phyloP scores from a whole-genome alignment of 2,113 vertebrate genomes.

The Saguinus midas region DNA sequence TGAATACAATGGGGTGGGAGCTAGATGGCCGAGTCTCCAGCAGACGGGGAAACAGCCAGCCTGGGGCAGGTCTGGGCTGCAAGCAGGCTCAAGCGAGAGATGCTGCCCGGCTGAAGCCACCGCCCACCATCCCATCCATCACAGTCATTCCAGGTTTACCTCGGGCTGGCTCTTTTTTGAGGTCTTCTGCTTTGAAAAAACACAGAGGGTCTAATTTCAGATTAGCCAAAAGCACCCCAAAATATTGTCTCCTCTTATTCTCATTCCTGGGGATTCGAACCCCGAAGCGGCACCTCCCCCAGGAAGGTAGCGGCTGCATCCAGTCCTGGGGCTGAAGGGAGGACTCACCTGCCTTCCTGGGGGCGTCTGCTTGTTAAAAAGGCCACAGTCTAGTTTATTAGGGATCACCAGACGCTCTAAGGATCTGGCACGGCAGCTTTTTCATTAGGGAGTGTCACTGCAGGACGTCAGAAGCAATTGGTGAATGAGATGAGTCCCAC shows the following conservation, averaged over 20 bases:
- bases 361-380: slow-evolving; percentile 86
- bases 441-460: slow-evolving; percentile 89
- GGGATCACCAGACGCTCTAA: slow-evolving; percentile 61
- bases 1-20: fast-evolving
- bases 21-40: fast-evolving
- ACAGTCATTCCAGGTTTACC: background rate
- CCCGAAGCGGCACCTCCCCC: background rate
- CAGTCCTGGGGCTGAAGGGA: background rate
- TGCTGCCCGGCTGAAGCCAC: background rate
- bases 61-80: background rate
- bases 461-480: slow-evolving; percentile 88
- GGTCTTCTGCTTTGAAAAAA: background rate
- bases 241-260: background rate
- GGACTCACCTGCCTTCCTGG: slow-evolving; percentile 90
- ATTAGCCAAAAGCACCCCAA: background rate
- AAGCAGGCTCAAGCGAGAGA: background rate
- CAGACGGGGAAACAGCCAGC: background rate
- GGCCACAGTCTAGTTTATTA: slow-evolving; percentile 64
- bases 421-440: background rate
- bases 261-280: fast-evolving
- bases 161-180: background rate
- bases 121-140: background rate
- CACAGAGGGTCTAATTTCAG: background rate
- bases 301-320: background rate
- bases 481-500: slow-evolving; percentile 80